phyloP scores from a whole-genome alignment of 2,888 invertebrate species.

The Caenorhabditis sp. region DNA sequence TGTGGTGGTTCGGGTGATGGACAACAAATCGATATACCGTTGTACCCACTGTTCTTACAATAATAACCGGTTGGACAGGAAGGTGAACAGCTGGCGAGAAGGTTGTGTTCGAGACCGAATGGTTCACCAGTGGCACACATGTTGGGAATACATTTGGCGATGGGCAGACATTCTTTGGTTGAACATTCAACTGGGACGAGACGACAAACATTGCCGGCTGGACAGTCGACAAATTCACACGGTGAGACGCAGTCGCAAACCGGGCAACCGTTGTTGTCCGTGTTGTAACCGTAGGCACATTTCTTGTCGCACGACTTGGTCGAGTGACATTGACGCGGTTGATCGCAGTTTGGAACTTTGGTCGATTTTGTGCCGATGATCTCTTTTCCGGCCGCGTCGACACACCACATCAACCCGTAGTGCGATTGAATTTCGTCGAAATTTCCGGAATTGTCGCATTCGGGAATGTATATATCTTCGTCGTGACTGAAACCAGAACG shows the following conservation, averaged over 20 bases:
- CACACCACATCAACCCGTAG: conserved; percentile 64
- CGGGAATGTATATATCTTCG: conserved; percentile 40
- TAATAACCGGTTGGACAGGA: conserved; percentile 63
- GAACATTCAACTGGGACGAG: conserved; percentile 52
- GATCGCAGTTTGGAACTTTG: conserved; percentile 50
- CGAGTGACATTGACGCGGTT: conserved; percentile 53
- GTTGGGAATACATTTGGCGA: conserved; percentile 62
- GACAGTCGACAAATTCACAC: conserved; percentile 59
- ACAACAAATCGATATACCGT: conserved; percentile 60
- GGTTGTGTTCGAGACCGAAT: conserved; percentile 31
- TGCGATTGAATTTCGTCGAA: conserved; percentile 57
- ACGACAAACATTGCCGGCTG: conserved; percentile 58
- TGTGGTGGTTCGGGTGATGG: conserved; percentile 37
- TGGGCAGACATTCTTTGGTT: conserved; percentile 38
- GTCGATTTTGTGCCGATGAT: conserved; percentile 55
- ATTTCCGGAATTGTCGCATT: conserved; percentile 51
- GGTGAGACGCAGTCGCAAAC: conserved; percentile 60
- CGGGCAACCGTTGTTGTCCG: conserved; percentile 62
- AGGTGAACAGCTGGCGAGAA: conserved; percentile 51
- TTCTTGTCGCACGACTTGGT: conserved; percentile 45
- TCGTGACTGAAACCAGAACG: conserved; percentile 7
- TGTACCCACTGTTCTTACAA: conserved; percentile 59
- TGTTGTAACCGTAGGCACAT: conserved; percentile 53
- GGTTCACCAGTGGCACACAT: conserved; percentile 59
- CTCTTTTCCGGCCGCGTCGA: conserved; percentile 57